These are phyloP conservation scores for Lasiurus borealis DNA, from an alignment of 2,113 vertebrate genomes.

Conservation along the genomic window DNA sequence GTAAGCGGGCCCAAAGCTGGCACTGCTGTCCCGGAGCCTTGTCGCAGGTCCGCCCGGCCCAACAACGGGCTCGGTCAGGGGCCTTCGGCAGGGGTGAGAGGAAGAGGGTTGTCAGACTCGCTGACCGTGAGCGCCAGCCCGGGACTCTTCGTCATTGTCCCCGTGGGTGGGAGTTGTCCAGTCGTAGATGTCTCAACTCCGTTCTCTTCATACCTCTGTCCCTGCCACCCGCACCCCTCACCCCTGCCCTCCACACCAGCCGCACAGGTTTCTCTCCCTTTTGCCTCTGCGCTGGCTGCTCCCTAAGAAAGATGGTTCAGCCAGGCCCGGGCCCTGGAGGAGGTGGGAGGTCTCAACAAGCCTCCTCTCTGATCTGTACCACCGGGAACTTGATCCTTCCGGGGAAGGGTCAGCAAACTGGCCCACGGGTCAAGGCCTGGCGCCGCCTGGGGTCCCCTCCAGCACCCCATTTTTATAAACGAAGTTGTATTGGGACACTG, in stretches of 20 bases:
- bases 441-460: background rate
- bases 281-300: background rate
- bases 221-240: background rate
- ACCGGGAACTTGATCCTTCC: background rate
- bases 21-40: too few species aligned
- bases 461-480: background rate
- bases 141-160: background rate
- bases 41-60: background rate
- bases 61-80: background rate
- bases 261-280: background rate
- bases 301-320: background rate
- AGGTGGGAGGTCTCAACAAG: background rate
- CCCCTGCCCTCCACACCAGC: background rate
- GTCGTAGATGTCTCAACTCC: background rate
- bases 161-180: background rate
- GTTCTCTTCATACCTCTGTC: background rate
- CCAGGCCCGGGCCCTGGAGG: background rate
- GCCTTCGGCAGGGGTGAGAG: background rate
- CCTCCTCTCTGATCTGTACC: background rate
- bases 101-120: accelerated
- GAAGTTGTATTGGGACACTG: background rate
- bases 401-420: background rate
- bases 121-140: background rate
- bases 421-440: background rate
- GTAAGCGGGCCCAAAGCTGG: conserved; percentile 82